Conservation (phyloP, 2,113 vertebrate genomes). For the Hippopotamus amphibius region DNA sequence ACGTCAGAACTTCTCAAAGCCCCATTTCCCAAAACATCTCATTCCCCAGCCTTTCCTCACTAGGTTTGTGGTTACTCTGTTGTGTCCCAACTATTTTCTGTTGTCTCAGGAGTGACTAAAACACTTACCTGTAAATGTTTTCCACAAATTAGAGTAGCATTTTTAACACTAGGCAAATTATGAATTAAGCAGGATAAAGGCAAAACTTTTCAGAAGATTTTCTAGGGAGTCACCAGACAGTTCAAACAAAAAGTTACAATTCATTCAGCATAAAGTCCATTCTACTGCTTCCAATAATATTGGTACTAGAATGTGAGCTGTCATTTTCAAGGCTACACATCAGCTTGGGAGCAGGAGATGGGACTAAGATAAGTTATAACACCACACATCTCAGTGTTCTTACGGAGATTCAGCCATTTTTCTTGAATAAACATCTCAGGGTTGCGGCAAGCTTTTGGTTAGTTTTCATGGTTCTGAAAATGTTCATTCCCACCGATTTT, state of each 20-base stretch:
- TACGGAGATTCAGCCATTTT: not conserved
- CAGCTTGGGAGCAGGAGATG: not conserved
- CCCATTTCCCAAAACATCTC: not conserved
- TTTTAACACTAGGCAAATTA: not conserved
- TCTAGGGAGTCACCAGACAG: not conserved
- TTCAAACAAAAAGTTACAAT: not conserved
- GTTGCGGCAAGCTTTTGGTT: not conserved
- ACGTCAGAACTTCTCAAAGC: not conserved
- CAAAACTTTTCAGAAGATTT: not conserved
- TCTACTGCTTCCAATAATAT: not conserved
- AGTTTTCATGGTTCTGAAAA: not conserved
- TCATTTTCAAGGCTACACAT: not conserved
- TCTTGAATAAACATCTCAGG: not conserved
- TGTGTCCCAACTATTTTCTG: not conserved
- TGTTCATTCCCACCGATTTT: not conserved
- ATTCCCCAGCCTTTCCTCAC: not conserved
- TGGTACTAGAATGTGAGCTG: not conserved
- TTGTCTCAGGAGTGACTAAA: not conserved
- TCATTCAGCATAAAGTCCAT: not conserved
- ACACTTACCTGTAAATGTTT: not conserved
- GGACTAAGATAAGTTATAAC: not conserved
- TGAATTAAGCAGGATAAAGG: not conserved
- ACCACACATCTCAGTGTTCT: not conserved
- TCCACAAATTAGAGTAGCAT: not conserved
- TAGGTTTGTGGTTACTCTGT: not conserved